Percentiles rank a stretch among this genome's conserved stretches.
These are phyloP conservation scores for Mythimna loreyi DNA, from an alignment of 2,888 invertebrate species.

Conservation along the genomic window DNA sequence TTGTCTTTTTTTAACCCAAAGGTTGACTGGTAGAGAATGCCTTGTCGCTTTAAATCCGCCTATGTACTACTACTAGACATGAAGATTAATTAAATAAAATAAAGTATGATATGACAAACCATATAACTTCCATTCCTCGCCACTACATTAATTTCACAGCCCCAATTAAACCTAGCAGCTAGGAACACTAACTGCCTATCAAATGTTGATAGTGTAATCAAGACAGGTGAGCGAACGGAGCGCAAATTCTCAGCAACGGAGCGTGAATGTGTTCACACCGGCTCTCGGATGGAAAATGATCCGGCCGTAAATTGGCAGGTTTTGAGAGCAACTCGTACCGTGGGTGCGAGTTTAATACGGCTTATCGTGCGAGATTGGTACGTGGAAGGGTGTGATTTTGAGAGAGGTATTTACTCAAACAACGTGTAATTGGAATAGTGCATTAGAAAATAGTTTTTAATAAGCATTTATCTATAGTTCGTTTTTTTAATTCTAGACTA, in stretches of 20 bases:
- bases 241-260: conserved; percentile 2
- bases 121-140: no score
- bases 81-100: no score
- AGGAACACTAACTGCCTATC: conserved; percentile 11
- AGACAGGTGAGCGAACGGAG: conserved; percentile 23
- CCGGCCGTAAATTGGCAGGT: conserved; percentile 4
- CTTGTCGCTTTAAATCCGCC: no score
- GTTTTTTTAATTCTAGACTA: no score
- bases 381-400: not conserved
- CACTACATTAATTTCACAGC: not conserved
- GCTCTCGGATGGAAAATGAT: conserved; percentile 1
- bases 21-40: no score
- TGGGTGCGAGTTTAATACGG: not conserved
- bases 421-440: no score
- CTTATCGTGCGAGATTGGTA: not conserved
- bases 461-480: no score
- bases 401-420: not conserved
- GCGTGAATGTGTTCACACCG: conserved; percentile 19
- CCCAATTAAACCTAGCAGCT: not conserved
- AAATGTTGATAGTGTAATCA: conserved; percentile 40
- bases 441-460: no score
- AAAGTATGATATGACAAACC: no score
- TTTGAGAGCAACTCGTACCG: not conserved
- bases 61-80: no score
- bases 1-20: no score